Conservation (phyloP, 2,113 vertebrate genomes). For the Tachycineta bicolor region DNA sequence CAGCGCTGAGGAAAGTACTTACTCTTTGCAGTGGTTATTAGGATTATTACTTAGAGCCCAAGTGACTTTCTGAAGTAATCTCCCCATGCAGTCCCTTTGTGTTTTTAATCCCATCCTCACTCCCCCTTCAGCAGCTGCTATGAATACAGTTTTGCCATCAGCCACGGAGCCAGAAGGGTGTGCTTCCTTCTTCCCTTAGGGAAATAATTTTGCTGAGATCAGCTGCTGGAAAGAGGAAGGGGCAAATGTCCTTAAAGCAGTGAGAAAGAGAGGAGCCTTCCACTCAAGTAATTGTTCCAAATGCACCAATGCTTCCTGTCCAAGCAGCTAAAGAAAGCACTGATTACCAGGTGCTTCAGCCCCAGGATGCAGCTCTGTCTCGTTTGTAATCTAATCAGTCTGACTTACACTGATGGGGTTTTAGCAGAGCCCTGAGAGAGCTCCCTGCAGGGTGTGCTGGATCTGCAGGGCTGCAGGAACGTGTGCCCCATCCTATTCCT, state of each 20-base stretch:
- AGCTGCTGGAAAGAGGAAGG: neutral
- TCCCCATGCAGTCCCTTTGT: conserved; percentile 1
- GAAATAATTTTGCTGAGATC: neutral
- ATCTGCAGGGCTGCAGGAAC: neutral
- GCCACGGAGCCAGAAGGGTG: fast-evolving
- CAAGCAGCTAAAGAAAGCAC: neutral
- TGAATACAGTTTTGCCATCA: neutral
- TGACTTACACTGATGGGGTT: neutral
- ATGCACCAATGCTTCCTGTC: neutral
- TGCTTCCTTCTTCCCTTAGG: neutral
- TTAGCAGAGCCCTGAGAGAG: neutral
- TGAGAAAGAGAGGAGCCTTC: neutral
- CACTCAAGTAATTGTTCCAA: neutral
- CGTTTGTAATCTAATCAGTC: neutral
- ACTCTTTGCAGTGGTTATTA: conserved; percentile 49
- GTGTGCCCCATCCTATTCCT: neutral
- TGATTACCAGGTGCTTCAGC: neutral
- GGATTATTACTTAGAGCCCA: conserved; percentile 52
- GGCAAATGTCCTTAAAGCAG: neutral
- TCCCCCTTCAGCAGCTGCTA: neutral
- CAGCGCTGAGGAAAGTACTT: conserved; percentile 21
- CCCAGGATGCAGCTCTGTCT: neutral
- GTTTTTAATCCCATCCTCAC: neutral
- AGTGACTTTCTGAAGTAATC: conserved; percentile 44
- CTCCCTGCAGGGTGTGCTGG: neutral